Evolutionary conservation across 2,888 invertebrate genomes (phyloP).

Genomic region (Synanthedon andrenaeformis): DNA sequence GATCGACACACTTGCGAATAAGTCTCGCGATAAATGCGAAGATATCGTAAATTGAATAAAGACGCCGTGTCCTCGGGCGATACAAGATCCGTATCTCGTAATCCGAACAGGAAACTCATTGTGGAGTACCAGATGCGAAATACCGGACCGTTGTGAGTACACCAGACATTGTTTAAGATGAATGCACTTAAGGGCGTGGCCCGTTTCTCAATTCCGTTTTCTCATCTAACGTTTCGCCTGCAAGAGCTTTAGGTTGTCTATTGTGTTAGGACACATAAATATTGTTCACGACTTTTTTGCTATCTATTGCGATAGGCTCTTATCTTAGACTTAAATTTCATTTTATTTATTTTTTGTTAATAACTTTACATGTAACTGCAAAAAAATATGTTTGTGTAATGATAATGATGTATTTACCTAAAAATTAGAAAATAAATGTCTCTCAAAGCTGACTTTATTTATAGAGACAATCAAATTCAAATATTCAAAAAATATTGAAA

Average conservation of each 20-base stretch:
- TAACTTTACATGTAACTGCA: too few relatives aligned
- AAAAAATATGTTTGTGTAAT: too few relatives aligned
- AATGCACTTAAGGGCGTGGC: conserved; percentile 58
- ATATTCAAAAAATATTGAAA: too few relatives aligned
- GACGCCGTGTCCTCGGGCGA: conserved; percentile 42
- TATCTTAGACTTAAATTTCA: too few relatives aligned
- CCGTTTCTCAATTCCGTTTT: conserved; percentile 39
- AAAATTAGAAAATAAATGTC: too few relatives aligned
- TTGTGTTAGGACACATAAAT: not conserved
- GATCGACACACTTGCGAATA: conserved; percentile 30
- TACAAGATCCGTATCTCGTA: conserved; percentile 57
- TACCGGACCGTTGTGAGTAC: conserved; percentile 37
- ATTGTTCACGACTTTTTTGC: not conserved
- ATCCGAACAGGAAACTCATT: conserved; percentile 67
- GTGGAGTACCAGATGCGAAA: conserved; percentile 64
- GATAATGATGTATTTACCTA: too few relatives aligned
- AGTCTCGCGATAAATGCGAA: conserved; percentile 23
- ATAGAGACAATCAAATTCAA: too few relatives aligned
- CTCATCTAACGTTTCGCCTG: conserved; percentile 30
- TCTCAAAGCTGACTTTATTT: too few relatives aligned
- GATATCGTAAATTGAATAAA: conserved; percentile 44
- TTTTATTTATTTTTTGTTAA: too few relatives aligned
- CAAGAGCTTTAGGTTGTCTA: not conserved
- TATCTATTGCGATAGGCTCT: too few relatives aligned
- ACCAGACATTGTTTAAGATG: conserved; percentile 22